Conservation (phyloP, 2,888 invertebrate genomes). For the Acleris holmiana region DNA sequence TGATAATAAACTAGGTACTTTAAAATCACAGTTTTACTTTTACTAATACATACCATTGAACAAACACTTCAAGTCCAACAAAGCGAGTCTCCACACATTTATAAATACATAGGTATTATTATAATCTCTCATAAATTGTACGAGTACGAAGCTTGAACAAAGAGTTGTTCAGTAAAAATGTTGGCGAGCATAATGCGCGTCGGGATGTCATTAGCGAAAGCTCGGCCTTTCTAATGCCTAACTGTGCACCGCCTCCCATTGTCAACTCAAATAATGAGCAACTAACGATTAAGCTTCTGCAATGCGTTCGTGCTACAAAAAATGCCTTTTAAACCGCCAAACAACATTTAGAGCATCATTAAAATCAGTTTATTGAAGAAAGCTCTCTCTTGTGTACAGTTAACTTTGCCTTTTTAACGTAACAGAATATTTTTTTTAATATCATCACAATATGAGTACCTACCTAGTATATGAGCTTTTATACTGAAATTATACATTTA, state of each 20-base stretch:
- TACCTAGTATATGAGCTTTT: too few species aligned
- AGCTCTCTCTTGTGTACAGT: slow-evolving; percentile 30
- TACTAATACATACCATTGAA: not conserved
- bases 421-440: slow-evolving; percentile 17
- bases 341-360: slow-evolving; percentile 49
- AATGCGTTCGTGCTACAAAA: slow-evolving; percentile 49
- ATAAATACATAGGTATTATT: slow-evolving; percentile 29
- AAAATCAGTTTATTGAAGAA: slow-evolving; percentile 41
- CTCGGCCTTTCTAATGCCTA: slow-evolving; percentile 81
- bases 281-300: slow-evolving; percentile 73
- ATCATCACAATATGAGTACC: not conserved
- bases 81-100: slow-evolving; percentile 25
- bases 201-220: slow-evolving; percentile 80
- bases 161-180: slow-evolving; percentile 75
- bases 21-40: too few species aligned
- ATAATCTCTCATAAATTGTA: slow-evolving; percentile 32
- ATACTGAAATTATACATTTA: too few species aligned
- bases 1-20: too few species aligned
- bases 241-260: slow-evolving; percentile 76
- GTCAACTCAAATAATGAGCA: slow-evolving; percentile 76
- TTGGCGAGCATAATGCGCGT: slow-evolving; percentile 58
- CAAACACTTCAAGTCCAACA: slow-evolving; percentile 19
- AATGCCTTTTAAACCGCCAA: slow-evolving; percentile 47
- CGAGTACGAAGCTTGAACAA: slow-evolving; percentile 53
- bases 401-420: slow-evolving; percentile 25